Base-by-base conservation (phyloP, 2,113 vertebrate genomes). In the Atherinomorus stipes region DNA sequence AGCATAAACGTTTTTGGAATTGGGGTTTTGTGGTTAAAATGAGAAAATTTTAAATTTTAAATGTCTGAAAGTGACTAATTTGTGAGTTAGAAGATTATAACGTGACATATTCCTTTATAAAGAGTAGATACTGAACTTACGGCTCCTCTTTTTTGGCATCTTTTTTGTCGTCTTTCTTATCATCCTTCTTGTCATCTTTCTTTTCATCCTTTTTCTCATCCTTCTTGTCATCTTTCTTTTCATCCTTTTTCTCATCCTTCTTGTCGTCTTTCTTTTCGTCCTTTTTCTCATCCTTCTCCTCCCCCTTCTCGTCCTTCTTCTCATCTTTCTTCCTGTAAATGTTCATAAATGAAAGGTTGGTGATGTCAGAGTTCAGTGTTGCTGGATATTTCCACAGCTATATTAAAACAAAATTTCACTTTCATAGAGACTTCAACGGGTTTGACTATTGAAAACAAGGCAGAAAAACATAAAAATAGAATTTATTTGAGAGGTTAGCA, bases 251-350 rank as follows among this genome's bases (percentile, higher is more conserved):
- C 0, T 81, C 81, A 0, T 90, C 81, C 0, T 94, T 94, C 3
- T 94, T 93, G 0, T 92, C 90, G 2, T 92, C 89, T 0, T 93
- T 94, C 21, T 94, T 94, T 13, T 93, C 91, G 3, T 92, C 87
- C 18, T 92, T 91, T 67, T 94, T 93, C 0, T 94, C 93, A 0
- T 84, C 83, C 1, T 82, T 80, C 7, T 83, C 81, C 2, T 74
- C 61, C 0, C 84, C 84, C 0, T 90, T 93, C 12, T 94, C 93
- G 0, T 66, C 80, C 11, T 89, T 93, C 3, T 94, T 93, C 0
- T 92, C 91, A 11, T 93, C 91, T 1, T 94, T 94, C 92, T 96
- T 95, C 58, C 95, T 96, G 91, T 64, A 70, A 77, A 86, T 23
- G 88, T 50, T 60, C 42, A 68, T 2, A 60, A 74, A 56, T 2